Percentiles rank a stretch among this genome's conserved stretches.
These are phyloP conservation scores for Cephus nigrinus DNA, from an alignment of 2,888 invertebrate species.

Conservation along the genomic window DNA sequence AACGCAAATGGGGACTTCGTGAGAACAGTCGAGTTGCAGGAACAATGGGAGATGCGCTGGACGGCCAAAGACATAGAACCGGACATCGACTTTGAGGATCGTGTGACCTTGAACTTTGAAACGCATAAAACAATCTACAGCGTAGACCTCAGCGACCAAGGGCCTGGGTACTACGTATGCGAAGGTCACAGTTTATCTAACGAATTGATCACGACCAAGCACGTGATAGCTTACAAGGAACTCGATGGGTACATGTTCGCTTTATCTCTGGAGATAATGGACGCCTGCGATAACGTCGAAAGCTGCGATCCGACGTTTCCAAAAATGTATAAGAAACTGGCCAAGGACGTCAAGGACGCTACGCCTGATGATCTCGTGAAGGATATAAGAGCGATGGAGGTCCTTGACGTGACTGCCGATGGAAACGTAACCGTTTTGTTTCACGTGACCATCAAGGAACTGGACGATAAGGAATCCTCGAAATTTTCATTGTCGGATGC, in stretches of 20 bases:
- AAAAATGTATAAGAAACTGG: slow-evolving; percentile 22
- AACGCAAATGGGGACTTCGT: slow-evolving; percentile 70
- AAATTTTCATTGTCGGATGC: not conserved
- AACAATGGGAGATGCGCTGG: slow-evolving; percentile 48
- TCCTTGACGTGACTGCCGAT: slow-evolving; percentile 62
- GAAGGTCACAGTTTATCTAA: slow-evolving; percentile 68
- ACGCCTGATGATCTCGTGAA: slow-evolving; percentile 61
- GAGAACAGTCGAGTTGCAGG: slow-evolving; percentile 66
- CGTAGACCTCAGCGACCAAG: slow-evolving; percentile 68
- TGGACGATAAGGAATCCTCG: slow-evolving; percentile 2
- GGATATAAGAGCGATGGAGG: slow-evolving; percentile 70
- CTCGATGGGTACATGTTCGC: slow-evolving; percentile 55
- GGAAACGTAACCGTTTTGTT: slow-evolving; percentile 60
- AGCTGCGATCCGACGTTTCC: slow-evolving; percentile 31
- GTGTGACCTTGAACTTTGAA: slow-evolving; percentile 26
- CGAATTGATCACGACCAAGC: slow-evolving; percentile 66
- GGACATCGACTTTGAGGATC: slow-evolving; percentile 19
- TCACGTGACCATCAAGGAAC: slow-evolving; percentile 63
- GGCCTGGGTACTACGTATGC: slow-evolving; percentile 76
- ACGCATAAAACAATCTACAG: slow-evolving; percentile 67
- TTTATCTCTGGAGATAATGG: slow-evolving; percentile 47
- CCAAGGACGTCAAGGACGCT: slow-evolving; percentile 40
- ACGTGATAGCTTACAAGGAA: slow-evolving; percentile 67
- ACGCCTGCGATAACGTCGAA: slow-evolving; percentile 34
- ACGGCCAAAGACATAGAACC: slow-evolving; percentile 28